Conservation (phyloP, 2,797 vertebrate genomes). For the Euthynnus affinis region DNA sequence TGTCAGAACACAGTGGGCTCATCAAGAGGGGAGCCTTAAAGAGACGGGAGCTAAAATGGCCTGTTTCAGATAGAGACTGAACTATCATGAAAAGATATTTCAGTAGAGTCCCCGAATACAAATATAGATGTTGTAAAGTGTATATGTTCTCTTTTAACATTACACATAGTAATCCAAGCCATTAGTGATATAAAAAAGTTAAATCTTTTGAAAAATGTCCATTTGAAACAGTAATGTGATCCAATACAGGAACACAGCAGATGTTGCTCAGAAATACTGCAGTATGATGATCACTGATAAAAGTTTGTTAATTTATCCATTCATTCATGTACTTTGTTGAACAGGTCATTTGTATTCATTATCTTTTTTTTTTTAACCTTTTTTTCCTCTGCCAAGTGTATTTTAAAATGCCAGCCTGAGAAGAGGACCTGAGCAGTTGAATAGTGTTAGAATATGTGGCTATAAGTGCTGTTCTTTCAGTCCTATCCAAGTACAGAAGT, state of each 20-base stretch:
- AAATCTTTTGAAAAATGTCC: too few species aligned
- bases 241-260: neutral
- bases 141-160: neutral
- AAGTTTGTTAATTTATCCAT: conserved; percentile 1
- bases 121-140: too few species aligned
- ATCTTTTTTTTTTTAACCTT: neutral
- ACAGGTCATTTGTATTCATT: conserved; percentile 43
- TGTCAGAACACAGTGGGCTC: too few species aligned
- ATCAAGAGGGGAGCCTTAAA: too few species aligned
- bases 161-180: neutral
- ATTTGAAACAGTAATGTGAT: neutral
- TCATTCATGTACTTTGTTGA: conserved; percentile 20
- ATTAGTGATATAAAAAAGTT: neutral
- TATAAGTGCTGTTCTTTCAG: neutral
- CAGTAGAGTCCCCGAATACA: too few species aligned
- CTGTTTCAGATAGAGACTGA: too few species aligned
- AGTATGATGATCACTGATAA: neutral
- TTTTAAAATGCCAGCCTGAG: conserved; percentile 30
- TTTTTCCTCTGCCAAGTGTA: conserved; percentile 1
- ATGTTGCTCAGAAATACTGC: neutral
- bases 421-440: conserved; percentile 1
- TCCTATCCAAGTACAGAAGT: neutral
- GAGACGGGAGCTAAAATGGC: too few species aligned
- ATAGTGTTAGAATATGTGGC: neutral
- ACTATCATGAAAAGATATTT: too few species aligned